Percentiles rank a stretch among this genome's conserved stretches.
phyloP scores from a whole-genome alignment of 2,797 vertebrate species.

The Hyperoplus lanceolatus region DNA sequence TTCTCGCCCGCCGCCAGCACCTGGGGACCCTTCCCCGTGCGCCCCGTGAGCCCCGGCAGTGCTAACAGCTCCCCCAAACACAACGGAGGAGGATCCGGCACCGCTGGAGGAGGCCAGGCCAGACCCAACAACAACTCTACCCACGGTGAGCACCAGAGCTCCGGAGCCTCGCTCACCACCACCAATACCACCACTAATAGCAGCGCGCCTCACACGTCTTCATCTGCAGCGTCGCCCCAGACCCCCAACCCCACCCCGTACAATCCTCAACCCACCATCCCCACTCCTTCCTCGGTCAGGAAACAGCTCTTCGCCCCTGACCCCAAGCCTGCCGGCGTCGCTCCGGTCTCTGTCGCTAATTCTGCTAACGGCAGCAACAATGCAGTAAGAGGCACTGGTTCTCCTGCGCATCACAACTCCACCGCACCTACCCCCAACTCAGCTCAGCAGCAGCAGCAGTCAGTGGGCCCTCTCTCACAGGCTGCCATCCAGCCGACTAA shows the following conservation, averaged over 20 bases:
- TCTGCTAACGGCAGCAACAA: constrained; percentile 74
- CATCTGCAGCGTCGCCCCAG: constrained; percentile 69
- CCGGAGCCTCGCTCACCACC: constrained; percentile 79
- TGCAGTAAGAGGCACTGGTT: constrained; percentile 73
- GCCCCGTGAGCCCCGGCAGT: constrained; percentile 96
- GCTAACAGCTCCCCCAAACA: constrained; percentile 97
- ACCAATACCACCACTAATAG: constrained; percentile 79
- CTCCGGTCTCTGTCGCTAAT: constrained; percentile 82
- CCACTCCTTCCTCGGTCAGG: constrained; percentile 93
- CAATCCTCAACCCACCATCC: constrained; percentile 86
- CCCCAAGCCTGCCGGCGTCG: constrained; percentile 85
- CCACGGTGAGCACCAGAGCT: constrained; percentile 86
- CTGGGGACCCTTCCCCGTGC: constrained; percentile 98
- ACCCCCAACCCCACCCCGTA: constrained; percentile 79
- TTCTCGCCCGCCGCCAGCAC: constrained; percentile 95
- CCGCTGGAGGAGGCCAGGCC: constrained; percentile 50
- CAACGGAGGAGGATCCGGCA: constrained; percentile 81
- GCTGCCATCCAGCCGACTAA: constrained; percentile 83
- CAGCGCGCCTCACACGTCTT: constrained; percentile 85
- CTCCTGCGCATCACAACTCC: constrained; percentile 86
- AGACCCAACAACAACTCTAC: constrained; percentile 67
- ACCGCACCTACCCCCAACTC: constrained; percentile 80
- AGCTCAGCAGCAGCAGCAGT: constrained; percentile 86
- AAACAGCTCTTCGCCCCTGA: constrained; percentile 95
- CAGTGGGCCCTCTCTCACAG: constrained; percentile 84